phyloP scores from a whole-genome alignment of 2,888 invertebrate genomes.

The Acronicta alni region DNA sequence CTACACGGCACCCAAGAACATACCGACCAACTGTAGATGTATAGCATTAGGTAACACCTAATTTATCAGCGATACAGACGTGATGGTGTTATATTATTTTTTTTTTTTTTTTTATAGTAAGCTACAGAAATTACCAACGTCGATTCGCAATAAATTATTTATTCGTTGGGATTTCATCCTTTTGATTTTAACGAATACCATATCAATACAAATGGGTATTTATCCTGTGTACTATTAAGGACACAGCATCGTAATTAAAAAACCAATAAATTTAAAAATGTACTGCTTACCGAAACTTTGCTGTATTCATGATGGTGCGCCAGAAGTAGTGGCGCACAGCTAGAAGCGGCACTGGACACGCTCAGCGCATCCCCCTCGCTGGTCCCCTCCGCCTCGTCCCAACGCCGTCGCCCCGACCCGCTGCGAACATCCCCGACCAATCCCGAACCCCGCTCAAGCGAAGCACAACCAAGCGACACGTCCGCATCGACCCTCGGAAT shows the following conservation, averaged over 20 bases:
- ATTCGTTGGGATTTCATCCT: not conserved
- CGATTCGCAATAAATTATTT: constrained; percentile 26
- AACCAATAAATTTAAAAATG: not conserved
- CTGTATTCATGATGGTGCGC: constrained; percentile 83
- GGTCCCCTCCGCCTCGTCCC: constrained; percentile 83
- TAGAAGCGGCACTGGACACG: constrained; percentile 84
- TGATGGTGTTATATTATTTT: not conserved
- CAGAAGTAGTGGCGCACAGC: constrained; percentile 83
- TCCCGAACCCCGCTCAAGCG: constrained; percentile 85
- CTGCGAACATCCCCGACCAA: constrained; percentile 86
- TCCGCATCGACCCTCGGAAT: constrained; percentile 78
- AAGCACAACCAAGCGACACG: constrained; percentile 83
- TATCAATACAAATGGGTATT: not conserved
- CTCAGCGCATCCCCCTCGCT: constrained; percentile 86
- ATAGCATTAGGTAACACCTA: no score
- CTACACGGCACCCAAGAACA: no score
- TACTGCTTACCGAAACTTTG: constrained; percentile 83
- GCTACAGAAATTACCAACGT: constrained; percentile 11
- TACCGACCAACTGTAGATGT: no score
- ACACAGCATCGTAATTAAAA: no score
- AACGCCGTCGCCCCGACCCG: constrained; percentile 86
- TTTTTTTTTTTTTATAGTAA: not conserved
- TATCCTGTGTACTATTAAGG: not conserved
- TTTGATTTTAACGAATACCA: no score
- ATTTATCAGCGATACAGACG: no score